These are phyloP conservation scores for Lymantria monacha DNA, from an alignment of 2,888 invertebrate species.

Conservation along the genomic window DNA sequence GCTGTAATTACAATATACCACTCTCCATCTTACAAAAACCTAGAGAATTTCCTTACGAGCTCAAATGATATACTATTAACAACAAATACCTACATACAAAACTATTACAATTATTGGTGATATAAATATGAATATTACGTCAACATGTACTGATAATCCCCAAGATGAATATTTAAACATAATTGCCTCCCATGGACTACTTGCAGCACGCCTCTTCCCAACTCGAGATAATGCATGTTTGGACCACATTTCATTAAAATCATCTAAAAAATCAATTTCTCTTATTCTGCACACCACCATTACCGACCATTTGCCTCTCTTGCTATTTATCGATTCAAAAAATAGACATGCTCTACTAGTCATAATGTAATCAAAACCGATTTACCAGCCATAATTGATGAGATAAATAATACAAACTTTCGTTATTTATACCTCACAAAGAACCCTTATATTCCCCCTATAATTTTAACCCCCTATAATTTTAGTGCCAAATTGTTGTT, in stretches of 20 bases:
- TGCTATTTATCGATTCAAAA: neutral
- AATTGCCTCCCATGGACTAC: neutral
- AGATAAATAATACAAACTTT: too few relatives aligned
- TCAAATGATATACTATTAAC: neutral
- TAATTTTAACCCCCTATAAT: too few relatives aligned
- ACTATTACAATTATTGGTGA: neutral
- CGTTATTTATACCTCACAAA: too few relatives aligned
- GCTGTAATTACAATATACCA: neutral
- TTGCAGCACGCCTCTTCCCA: neutral
- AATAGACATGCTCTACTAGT: too few relatives aligned
- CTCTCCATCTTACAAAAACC: neutral
- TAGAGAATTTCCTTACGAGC: neutral
- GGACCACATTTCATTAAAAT: conserved; percentile 13
- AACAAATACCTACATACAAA: neutral
- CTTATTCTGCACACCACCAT: neutral
- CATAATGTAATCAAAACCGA: too few relatives aligned
- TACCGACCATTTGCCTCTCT: neutral
- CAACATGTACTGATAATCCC: neutral
- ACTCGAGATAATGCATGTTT: neutral
- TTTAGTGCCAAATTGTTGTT: too few relatives aligned
- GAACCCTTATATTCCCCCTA: too few relatives aligned
- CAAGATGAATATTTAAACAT: neutral
- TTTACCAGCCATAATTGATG: too few relatives aligned
- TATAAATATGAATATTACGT: neutral
- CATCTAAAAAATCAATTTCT: neutral